Conservation (phyloP, 2,888 invertebrate species). For the Tineola bisselliella region DNA sequence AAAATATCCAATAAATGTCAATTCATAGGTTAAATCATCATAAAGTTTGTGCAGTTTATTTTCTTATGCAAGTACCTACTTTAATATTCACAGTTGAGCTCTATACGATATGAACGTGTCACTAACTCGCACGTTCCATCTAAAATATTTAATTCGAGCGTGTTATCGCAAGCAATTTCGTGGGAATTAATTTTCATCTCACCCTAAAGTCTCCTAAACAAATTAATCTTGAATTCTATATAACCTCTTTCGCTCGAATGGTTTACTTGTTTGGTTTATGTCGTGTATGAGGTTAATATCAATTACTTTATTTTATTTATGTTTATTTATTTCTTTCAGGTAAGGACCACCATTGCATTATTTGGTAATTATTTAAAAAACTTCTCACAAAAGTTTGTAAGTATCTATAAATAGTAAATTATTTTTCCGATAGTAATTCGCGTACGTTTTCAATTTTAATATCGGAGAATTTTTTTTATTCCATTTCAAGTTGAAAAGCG, state of each 20-base stretch:
- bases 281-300: neutral
- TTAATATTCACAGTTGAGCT: neutral
- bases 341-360: no score
- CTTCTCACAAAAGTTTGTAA: no score
- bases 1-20: no score
- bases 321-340: no score
- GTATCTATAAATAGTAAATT: no score
- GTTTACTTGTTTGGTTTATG: neutral
- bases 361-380: no score
- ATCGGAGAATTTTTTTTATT: neutral
- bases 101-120: neutral
- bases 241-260: neutral
- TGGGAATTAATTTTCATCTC: slow-evolving; percentile 45
- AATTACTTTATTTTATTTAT: no score
- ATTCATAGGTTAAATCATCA: neutral
- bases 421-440: no score
- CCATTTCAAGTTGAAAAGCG: neutral
- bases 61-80: neutral
- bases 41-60: neutral
- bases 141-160: slow-evolving; percentile 55
- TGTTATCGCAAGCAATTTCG: slow-evolving; percentile 43
- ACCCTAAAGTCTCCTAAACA: slow-evolving; percentile 14
- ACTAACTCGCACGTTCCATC: slow-evolving; percentile 27
- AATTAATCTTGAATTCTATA: neutral
- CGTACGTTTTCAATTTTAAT: neutral